Evolutionary conservation across 2,113 vertebrate genomes (phyloP), one percentile per base, ranked within the genome.

Genomic region (Rhodinocichla rosea): DNA sequence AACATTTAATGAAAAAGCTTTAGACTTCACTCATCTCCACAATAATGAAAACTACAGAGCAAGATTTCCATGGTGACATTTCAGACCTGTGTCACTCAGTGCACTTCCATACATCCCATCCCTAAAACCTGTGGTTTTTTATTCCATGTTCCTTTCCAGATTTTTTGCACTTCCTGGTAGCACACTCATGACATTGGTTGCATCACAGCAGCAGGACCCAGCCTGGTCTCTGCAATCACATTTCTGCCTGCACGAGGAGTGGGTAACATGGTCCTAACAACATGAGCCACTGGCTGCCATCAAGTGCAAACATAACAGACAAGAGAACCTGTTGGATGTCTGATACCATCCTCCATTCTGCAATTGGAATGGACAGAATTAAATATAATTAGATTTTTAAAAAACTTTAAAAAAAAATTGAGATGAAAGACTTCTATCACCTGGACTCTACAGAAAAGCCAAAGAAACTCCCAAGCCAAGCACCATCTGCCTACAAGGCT

Each of bases 1-100:
- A 90, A 83, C 92, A 92, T 93, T 92, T 92, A 90, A 94, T 53
- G 52, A 93, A 64, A 88, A 77, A 93, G 88, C n/a, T 95, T 91
- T 70, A 93, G 92, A 91, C 69, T 92, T 96, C 79, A 94, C 68
- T 87, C 92, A 93, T 91, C 68, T 95, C 50, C 42, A 78, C 92
- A 80, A 74, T 42, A 95, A 94, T 56, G 76, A 81, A 73, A 95
- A 83, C 60, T 67, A 69, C 52, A 87, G 69, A 93, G 49, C 14
- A 60, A 35, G 40, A 96, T 95, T 93, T 93, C 90, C 87, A 93
- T 84, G 73, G 68, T 0, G 91, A 94, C 91, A 95, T 86, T 89
- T 77, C 64, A 87, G 86, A 60, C 73, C 83, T 7, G 7, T 71
- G 90, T 78, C 32, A 5, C 64, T 89, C 94, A 67, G 33, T 0